Evolutionary conservation across 2,113 vertebrate genomes (phyloP).

Genomic region (Zingel zingel): DNA sequence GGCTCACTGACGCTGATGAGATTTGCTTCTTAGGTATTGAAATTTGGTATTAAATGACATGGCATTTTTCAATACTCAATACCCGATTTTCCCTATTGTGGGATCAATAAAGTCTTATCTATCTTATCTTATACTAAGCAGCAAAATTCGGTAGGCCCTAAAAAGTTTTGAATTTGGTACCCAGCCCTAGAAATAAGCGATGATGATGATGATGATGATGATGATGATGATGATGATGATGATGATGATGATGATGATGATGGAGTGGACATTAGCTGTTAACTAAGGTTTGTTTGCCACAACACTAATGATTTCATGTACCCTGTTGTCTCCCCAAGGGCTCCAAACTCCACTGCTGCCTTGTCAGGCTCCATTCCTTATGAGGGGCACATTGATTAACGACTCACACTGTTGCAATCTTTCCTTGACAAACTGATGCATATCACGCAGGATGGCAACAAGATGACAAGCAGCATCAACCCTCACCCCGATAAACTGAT

Average conservation of each 20-base stretch:
- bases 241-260: not conserved
- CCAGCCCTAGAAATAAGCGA: not conserved
- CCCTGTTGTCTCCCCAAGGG: slow-evolving; percentile 18
- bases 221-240: not conserved
- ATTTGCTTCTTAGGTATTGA: no score
- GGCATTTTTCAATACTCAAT: no score
- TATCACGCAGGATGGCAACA: slow-evolving; percentile 48
- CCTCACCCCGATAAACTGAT: slow-evolving; percentile 24
- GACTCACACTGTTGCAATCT: slow-evolving; percentile 29
- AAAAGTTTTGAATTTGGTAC: no score
- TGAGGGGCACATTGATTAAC: slow-evolving; percentile 41
- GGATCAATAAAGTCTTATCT: no score
- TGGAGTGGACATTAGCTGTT: slow-evolving; percentile 19
- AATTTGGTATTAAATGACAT: no score
- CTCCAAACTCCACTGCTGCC: not conserved
- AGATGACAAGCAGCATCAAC: slow-evolving; percentile 39
- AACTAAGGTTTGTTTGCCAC: slow-evolving; percentile 53
- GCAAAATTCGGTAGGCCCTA: no score
- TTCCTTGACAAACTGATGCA: slow-evolving; percentile 20
- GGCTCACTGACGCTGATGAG: no score
- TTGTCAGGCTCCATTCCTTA: not conserved
- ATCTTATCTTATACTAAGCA: no score
- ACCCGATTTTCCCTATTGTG: no score
- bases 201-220: not conserved
- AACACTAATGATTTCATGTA: slow-evolving; percentile 55